Conservation (phyloP, 1,140 invertebrate genomes). For the Panagrolaimus sp. region DNA sequence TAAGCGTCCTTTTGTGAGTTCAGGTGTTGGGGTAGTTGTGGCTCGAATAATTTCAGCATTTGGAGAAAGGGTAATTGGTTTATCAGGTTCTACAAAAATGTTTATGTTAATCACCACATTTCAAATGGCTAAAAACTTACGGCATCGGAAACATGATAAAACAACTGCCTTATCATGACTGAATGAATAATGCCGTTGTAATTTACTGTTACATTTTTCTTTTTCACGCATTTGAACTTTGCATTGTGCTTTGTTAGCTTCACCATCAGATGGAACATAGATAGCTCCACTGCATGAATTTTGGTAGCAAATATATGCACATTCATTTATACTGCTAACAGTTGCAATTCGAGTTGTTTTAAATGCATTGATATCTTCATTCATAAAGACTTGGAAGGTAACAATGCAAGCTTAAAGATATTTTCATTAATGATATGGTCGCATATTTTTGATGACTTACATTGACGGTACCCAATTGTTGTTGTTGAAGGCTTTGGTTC, state of each 20-base stretch:
- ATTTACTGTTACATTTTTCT: slow-evolving; percentile 29
- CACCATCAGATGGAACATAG: slow-evolving; percentile 27
- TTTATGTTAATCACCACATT: not conserved
- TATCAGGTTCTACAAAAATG: slow-evolving; percentile 18
- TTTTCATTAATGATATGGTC: not conserved
- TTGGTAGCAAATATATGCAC: slow-evolving; percentile 43
- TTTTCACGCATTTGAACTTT: slow-evolving; percentile 27
- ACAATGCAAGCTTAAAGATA: slow-evolving; percentile 18
- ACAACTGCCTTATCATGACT: slow-evolving; percentile 23
- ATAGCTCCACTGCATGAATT: slow-evolving; percentile 38
- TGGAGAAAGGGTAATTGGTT: slow-evolving; percentile 28
- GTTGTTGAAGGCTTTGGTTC: not conserved
- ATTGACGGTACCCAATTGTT: not conserved
- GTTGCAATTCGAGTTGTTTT: slow-evolving; percentile 22
- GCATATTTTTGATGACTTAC: not conserved
- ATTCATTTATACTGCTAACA: slow-evolving; percentile 32
- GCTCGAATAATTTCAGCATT: slow-evolving; percentile 26
- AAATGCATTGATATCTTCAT: not conserved
- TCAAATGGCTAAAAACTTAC: slow-evolving; percentile 23
- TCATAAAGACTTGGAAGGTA: slow-evolving; percentile 22
- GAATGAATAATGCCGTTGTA: slow-evolving; percentile 40
- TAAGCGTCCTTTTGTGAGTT: not conserved
- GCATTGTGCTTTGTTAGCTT: slow-evolving; percentile 20
- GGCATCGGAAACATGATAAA: slow-evolving; percentile 36
- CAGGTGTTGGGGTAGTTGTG: not conserved